Evolutionary conservation across 1,140 invertebrate species (phyloP), one percentile per base, ranked within the genome.

Genomic region (Acromyrmex heyeri): DNA sequence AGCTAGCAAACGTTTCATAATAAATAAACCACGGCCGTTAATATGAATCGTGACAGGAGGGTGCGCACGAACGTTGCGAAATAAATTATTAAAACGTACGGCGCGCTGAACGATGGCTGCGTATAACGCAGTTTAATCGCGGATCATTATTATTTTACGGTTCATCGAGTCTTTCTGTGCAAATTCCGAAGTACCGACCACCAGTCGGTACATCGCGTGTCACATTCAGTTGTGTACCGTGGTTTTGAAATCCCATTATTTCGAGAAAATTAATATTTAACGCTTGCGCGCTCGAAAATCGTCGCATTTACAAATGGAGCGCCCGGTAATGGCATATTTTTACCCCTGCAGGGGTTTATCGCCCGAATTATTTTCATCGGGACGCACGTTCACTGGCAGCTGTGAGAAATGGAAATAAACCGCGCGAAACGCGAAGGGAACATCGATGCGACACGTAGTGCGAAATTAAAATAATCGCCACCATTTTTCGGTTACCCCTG

Each of bases 141-240:
- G 85, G 64, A 86, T 86, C 85, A 82, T 86, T 82, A 82, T 86
- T 86, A 82, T 86, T 79, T 67, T 55, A 86, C 77, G 85, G 85
- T 82, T 86, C 77, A 86, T 82, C 85, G 85, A 86, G 53, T 82
- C 85, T 86, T 86, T 75, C 79, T 83, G 69, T 55, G 69, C 79
- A 50, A 75, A 83, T 83, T 83, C 69, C 79, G 57, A 75, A 75
- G 79, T 75, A 83, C 38, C 55, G 38, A 75, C 38, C 55, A 53
- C 79, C 34, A 72, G 67, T 83, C 79, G 64, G 55, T 55, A 69
- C 64, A 86, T 86, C 83, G 73, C 61, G 83, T 79, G 83, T 79
- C 75, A 86, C 61, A 79, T 86, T 78, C 83, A 67, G 73, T 55
- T 86, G 85, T 82, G 76, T 81, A 38, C 55, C 69, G 69, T 83